Evolutionary conservation across 2,113 vertebrate genomes (phyloP).

Genomic region (Sebastes fasciatus): DNA sequence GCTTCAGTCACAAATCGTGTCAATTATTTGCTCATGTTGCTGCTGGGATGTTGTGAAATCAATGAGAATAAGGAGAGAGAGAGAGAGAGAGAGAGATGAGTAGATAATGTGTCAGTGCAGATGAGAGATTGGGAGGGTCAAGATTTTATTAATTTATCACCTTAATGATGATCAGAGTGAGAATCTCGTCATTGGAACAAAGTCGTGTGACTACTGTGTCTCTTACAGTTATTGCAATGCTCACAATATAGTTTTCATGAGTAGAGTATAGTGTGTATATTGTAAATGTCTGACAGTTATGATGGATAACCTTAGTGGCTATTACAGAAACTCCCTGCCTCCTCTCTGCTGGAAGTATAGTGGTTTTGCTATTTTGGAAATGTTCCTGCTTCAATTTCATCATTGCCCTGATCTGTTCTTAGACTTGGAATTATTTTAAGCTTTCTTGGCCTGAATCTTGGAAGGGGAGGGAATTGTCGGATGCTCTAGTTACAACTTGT

Average conservation of each 20-base stretch:
- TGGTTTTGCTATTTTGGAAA: constrained; percentile 1
- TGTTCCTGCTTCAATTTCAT: constrained; percentile 1
- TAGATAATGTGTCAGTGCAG: not conserved
- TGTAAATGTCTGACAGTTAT: not conserved
- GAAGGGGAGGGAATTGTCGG: not conserved
- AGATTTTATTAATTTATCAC: not conserved
- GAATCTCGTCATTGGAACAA: not conserved
- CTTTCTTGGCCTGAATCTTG: constrained; percentile 44
- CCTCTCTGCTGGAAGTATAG: not conserved
- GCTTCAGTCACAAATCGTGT: constrained; percentile 6
- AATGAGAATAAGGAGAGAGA: not conserved
- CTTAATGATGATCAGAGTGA: not conserved
- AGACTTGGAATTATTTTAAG: constrained; percentile 51
- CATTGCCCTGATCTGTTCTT: constrained; percentile 23
- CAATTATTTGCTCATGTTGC: not conserved
- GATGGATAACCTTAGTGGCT: constrained; percentile 3
- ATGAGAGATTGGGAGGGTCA: constrained; percentile 5
- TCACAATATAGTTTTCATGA: not conserved
- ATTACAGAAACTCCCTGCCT: not conserved
- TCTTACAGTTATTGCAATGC: not conserved
- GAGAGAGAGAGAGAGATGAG: not conserved
- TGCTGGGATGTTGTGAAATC: not conserved
- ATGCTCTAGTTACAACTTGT: constrained; percentile 23
- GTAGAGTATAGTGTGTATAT: not conserved
- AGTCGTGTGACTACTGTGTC: not conserved